phyloP scores from a whole-genome alignment of 2,888 invertebrate species.

The Dicycla oo region DNA sequence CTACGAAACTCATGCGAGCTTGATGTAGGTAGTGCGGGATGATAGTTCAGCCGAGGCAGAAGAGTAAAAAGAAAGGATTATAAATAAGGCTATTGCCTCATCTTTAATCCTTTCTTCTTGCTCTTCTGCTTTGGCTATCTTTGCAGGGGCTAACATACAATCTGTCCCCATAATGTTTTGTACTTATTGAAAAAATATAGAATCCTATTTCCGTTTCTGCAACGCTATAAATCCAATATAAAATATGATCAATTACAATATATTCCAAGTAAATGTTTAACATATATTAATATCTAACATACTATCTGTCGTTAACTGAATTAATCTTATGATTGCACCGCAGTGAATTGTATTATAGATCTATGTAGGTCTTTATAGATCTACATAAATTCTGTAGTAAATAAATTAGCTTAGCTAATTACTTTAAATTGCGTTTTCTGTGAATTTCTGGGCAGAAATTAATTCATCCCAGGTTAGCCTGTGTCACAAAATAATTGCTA shows the following conservation, averaged over 20 bases:
- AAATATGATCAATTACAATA: neutral
- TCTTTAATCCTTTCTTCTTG: too few species aligned
- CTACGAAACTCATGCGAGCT: neutral
- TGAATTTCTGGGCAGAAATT: neutral
- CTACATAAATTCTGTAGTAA: constrained; percentile 8
- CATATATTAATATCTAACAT: neutral
- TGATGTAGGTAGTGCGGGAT: neutral
- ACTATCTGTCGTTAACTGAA: neutral
- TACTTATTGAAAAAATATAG: neutral
- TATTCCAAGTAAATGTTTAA: neutral
- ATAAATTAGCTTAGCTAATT: constrained; percentile 6
- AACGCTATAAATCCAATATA: neutral
- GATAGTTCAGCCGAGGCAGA: too few species aligned
- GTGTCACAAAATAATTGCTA: neutral
- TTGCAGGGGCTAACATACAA: neutral
- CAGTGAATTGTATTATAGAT: neutral
- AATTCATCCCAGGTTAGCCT: neutral
- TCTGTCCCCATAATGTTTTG: neutral
- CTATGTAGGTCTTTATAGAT: too few species aligned
- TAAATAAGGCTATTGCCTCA: neutral
- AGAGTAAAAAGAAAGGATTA: neutral
- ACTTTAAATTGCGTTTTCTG: constrained; percentile 12
- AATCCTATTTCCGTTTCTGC: neutral
- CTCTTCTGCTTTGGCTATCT: too few species aligned
- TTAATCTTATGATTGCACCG: neutral